A percentile compares a stretch with the other conserved stretches of the same genome.
Conservation (phyloP, 1,140 invertebrate genomes). For the Meloidogyne chitwoodi region DNA sequence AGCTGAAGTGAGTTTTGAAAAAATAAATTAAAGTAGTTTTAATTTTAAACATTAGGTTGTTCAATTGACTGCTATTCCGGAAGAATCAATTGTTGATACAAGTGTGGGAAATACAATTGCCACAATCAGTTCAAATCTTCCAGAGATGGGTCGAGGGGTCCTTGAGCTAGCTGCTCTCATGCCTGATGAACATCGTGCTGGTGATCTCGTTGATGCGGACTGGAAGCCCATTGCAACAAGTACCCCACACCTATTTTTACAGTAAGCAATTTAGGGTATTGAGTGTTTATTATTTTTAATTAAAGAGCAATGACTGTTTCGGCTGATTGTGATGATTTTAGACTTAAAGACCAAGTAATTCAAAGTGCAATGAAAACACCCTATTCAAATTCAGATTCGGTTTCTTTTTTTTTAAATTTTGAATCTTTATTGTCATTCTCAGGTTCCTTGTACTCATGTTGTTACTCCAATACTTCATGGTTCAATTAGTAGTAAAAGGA, state of each 20-base stretch:
- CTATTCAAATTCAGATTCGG: not conserved
- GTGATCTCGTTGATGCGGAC: conserved; percentile 82
- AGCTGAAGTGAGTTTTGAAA: conserved; percentile 68
- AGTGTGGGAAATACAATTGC: conserved; percentile 91
- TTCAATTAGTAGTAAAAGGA: too few species aligned
- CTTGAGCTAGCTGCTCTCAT: conserved; percentile 88
- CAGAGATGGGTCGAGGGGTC: conserved; percentile 90
- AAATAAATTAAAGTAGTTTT: not conserved
- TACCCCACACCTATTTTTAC: conserved; percentile 71
- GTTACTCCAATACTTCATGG: conserved; percentile 64
- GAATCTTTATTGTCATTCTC: conserved; percentile 85
- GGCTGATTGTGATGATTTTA: conserved; percentile 72
- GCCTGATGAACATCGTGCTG: conserved; percentile 76
- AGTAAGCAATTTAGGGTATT: conserved; percentile 58
- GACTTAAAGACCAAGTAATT: conserved; percentile 67
- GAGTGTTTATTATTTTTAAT: conserved; percentile 25
- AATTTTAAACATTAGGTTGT: conserved; percentile 67
- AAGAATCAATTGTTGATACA: conserved; percentile 70
- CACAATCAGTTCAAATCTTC: conserved; percentile 89
- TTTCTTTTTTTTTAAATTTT: conserved; percentile 71
- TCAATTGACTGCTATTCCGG: conserved; percentile 74
- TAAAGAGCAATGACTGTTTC: conserved; percentile 65
- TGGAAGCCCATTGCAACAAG: conserved; percentile 65
- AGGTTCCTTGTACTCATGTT: conserved; percentile 92
- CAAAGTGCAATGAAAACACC: conserved; percentile 69